Evolutionary conservation across 2,113 vertebrate species (phyloP).

Genomic region (Aleadryas rufinucha): DNA sequence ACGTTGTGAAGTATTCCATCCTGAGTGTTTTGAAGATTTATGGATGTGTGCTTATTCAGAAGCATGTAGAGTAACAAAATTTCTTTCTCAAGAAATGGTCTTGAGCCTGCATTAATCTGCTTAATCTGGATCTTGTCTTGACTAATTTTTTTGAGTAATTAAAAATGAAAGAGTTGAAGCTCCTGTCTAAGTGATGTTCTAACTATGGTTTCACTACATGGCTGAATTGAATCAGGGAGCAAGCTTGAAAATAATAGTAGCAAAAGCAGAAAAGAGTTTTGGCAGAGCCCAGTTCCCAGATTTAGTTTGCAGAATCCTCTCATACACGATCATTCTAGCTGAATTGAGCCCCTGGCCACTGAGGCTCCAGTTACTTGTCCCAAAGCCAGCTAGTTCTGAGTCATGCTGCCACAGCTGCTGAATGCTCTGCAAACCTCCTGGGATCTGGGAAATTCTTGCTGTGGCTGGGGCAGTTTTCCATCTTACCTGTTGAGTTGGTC

Average conservation of each 20-base stretch:
- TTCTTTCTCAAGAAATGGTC: background rate
- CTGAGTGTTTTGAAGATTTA: background rate
- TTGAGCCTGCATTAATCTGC: background rate
- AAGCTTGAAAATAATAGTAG: background rate
- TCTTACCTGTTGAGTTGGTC: too few species aligned
- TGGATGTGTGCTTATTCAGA: background rate
- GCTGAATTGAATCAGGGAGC: background rate
- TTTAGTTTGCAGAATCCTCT: background rate
- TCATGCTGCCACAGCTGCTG: background rate
- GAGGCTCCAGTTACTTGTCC: background rate
- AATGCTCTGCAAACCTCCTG: background rate
- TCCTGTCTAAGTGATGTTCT: background rate
- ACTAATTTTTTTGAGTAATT: background rate
- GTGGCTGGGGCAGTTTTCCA: background rate
- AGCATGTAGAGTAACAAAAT: background rate
- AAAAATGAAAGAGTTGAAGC: background rate
- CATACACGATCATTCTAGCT: background rate
- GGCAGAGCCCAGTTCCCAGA: background rate
- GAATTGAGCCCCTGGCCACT: background rate
- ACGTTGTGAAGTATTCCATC: background rate
- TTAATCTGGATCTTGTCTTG: background rate
- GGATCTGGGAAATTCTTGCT: background rate
- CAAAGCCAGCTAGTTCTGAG: background rate
- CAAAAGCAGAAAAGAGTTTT: background rate
- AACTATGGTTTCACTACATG: background rate